Base-by-base conservation (phyloP, 2,797 vertebrate species). In the Fistularia commersonii region DNA sequence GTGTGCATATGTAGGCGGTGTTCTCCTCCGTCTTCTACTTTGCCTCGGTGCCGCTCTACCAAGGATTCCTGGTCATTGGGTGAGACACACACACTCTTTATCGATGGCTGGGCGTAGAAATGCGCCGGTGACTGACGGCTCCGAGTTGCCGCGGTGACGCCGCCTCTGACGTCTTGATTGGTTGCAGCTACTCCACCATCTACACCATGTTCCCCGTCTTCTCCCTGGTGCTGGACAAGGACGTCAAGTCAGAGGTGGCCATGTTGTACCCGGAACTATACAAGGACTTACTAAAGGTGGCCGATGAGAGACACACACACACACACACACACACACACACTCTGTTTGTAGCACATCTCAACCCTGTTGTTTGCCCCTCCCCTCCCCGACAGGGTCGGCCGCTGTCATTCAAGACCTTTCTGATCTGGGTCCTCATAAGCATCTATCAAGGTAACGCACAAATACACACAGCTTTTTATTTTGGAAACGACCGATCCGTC, bases 141-240 rank as follows among this genome's bases (percentile, higher is more conserved):
- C n/a, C n/a, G n/a, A n/a, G n/a, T n/a, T n/a, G n/a, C n/a, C n/a
- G 4, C 7, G 32, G 32, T 33, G 7, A 12, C 32, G 12, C 11
- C 45, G 10, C 4, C 8, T 6, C 38, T 7, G 8, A 31, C 9
- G 6, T 12, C 8, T 43, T 45, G 57, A 9, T 76, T 13, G 37
- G 33, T 72, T 80, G 15, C 70, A 99, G 97, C 61, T 99, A 99
- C 74, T 97, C 97, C 61, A 98, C 97, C 1, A 89, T 98, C 77
- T 99, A 98, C 76, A 99, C 97, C 32, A 99, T 99, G 97, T 99
- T 99, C 72, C 97, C 97, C 0, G 97, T 99, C 36, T 99, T 99
- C 78, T 99, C 97, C 48, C 88, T 99, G 68, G 97, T 99, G 42
- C 66, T 99, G 89, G 97, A 99, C 89, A 98, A 98, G 75, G 97